phyloP scores from a whole-genome alignment of 1,140 invertebrate genomes.

The Psilanteris sp. region DNA sequence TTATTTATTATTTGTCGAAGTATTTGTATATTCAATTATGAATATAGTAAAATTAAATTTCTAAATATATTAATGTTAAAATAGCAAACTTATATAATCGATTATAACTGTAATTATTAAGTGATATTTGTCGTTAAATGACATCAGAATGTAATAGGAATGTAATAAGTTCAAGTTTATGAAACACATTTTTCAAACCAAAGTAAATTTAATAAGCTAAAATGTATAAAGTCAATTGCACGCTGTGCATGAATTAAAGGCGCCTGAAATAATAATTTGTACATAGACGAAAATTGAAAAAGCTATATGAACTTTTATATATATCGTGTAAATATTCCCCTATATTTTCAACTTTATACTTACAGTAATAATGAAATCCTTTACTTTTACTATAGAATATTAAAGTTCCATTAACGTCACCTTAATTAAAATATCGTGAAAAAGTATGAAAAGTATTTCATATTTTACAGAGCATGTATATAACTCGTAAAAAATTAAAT shows the following conservation, averaged over 20 bases:
- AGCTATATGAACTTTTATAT: neutral
- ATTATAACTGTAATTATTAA: too few species aligned
- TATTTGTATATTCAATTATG: too few species aligned
- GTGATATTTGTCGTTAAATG: too few species aligned
- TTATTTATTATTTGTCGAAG: too few species aligned
- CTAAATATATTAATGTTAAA: too few species aligned
- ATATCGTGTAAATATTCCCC: slow-evolving; percentile 2
- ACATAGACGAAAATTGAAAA: neutral
- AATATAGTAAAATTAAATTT: too few species aligned
- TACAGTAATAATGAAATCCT: neutral
- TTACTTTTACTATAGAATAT: slow-evolving; percentile 3
- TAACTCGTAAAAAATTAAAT: too few species aligned
- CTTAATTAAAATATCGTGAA: neutral
- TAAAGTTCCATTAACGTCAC: neutral
- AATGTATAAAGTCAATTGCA: slow-evolving; percentile 11
- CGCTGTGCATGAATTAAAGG: slow-evolving; percentile 1
- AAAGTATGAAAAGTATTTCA: too few species aligned
- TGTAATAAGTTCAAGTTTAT: neutral
- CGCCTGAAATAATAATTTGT: slow-evolving; percentile 2
- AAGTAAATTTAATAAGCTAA: slow-evolving; percentile 7
- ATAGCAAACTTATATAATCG: too few species aligned
- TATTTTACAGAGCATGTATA: too few species aligned
- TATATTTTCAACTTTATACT: slow-evolving; percentile 1
- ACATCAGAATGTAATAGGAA: too few species aligned
- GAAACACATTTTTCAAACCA: slow-evolving; percentile 5